Conservation (phyloP, 2,113 vertebrate genomes). For the Tachycineta bicolor region DNA sequence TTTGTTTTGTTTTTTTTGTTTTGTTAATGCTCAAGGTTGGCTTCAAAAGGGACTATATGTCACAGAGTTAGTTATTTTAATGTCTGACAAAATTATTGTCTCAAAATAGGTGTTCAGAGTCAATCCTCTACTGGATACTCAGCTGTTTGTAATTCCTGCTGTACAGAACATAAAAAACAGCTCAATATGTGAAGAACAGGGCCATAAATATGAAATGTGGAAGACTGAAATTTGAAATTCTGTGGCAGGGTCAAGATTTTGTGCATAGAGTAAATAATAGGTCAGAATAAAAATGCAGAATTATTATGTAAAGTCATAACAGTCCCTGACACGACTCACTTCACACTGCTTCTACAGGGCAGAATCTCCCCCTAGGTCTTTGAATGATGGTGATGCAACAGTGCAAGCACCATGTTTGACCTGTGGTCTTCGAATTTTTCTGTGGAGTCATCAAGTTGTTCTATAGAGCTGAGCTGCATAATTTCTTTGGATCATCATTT, state of each 20-base stretch:
- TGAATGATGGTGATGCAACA: neutral
- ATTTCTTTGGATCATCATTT: neutral
- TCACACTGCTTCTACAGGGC: neutral
- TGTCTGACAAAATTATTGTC: neutral
- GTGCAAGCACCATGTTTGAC: neutral
- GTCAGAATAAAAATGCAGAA: neutral
- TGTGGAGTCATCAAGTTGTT: accelerated
- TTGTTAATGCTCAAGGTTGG: neutral
- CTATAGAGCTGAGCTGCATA: neutral
- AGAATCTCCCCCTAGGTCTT: neutral
- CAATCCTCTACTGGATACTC: neutral
- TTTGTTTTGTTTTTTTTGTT: no score
- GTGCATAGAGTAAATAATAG: neutral
- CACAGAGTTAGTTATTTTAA: neutral
- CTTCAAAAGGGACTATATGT: neutral
- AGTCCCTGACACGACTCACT: neutral
- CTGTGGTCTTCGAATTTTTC: neutral
- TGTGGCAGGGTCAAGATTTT: neutral
- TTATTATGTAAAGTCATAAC: neutral
- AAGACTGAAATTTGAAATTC: neutral
- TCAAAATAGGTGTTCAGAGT: neutral
- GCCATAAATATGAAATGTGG: neutral
- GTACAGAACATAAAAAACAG: neutral
- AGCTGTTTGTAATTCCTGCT: neutral
- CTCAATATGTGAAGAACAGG: neutral